Evolutionary conservation across 1,140 invertebrate genomes (phyloP).

Genomic region (Steinernema feltiae): DNA sequence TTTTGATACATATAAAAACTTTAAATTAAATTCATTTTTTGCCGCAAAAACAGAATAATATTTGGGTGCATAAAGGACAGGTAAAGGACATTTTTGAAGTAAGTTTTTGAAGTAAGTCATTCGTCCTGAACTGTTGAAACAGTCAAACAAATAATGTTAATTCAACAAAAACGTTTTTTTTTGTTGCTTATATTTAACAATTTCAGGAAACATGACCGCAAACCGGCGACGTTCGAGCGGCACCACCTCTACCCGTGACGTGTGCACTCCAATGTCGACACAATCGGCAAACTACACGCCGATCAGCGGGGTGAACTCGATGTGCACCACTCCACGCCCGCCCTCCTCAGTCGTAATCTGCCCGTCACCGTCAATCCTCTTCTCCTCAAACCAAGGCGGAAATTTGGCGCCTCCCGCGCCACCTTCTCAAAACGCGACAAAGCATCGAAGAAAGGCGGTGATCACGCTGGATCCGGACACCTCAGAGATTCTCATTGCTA

Average conservation of each 20-base stretch:
- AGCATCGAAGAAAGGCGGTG: background rate
- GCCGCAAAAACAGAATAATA: too few relatives aligned
- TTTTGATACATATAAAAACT: too few relatives aligned
- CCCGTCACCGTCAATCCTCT: background rate
- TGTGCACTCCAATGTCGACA: constrained; percentile 2
- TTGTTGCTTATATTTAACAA: too few relatives aligned
- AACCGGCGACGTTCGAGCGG: background rate
- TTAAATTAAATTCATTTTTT: too few relatives aligned
- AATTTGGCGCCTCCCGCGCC: background rate
- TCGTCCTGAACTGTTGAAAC: too few relatives aligned
- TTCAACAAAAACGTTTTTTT: too few relatives aligned
- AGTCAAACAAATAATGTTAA: too few relatives aligned
- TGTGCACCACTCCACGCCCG: background rate
- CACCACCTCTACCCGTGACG: background rate
- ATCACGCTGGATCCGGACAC: background rate
- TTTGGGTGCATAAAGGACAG: too few relatives aligned
- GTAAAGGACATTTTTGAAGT: too few relatives aligned
- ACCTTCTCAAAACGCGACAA: background rate
- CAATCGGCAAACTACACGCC: background rate
- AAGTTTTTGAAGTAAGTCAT: too few relatives aligned
- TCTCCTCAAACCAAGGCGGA: background rate
- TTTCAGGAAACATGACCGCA: background rate
- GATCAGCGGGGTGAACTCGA: background rate
- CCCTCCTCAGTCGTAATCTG: background rate
- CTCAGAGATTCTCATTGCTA: background rate